Evolutionary conservation across 2,797 vertebrate genomes (phyloP), one percentile per base, ranked within the genome.

Genomic region (Aulostomus chinensis): DNA sequence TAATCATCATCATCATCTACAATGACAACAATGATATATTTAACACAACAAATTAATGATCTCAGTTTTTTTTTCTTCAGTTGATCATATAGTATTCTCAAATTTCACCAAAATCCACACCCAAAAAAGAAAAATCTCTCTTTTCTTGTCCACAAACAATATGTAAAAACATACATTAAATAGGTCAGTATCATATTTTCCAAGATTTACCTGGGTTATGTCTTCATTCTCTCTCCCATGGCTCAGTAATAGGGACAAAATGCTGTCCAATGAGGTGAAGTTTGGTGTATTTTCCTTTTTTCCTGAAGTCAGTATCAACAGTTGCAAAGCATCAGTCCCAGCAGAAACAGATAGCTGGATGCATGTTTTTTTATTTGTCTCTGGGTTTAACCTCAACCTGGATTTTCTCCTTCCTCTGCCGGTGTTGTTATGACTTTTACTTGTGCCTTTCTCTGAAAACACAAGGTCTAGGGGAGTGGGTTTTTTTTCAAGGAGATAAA

Each of bases 201-300:
- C n/a, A n/a, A n/a, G 1, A 43, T 42, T 73, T 90, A 91, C 89
- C 88, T 87, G 65, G 67, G 71, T 75, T 84, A 81, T 38, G 72
- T 83, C 76, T 79, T 80, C 79, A 81, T 74, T 66, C 41, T 56
- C 39, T 77, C 68, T 57, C 31, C 76, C 72, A 82, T 86, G 65
- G 41, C 54, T 68, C 46, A 40, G 36, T 21, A 49, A 57, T 64
- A 56, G 55, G 40, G 56, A 67, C 40, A 68, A 58, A 83, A 81
- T 78, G n/a, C 17, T 78, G 69, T 77, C 77, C 67, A 67, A 42
- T n/a, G n/a, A n/a, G n/a, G n/a, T 38, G 54, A 71, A 58, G 17
- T 40, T 28, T 13, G 41, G 39, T 55, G 20, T 65, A 36, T 29
- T 12, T 58, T 10, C 15, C 37, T 58, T 39, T 58, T 51, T 35